phyloP scores from a whole-genome alignment of 2,797 vertebrate genomes.

The Chelidonichthys spinosus region DNA sequence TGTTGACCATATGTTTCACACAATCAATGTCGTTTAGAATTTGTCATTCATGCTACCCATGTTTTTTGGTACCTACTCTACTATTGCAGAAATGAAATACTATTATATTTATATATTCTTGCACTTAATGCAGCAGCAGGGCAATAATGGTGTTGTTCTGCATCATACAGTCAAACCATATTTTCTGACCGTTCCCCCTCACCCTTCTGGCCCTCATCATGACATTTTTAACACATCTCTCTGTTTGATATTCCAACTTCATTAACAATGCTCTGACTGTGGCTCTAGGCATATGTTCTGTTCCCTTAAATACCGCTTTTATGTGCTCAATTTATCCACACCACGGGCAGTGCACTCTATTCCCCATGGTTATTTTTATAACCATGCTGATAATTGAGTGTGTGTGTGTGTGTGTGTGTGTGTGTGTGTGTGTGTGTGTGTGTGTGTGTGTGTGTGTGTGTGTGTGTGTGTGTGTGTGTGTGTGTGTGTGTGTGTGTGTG shows the following conservation, averaged over 20 bases:
- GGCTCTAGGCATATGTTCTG: conserved; percentile 22
- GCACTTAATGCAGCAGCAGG: neutral
- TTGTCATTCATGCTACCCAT: neutral
- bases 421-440: neutral
- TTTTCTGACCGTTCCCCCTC: neutral
- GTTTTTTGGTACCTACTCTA: neutral
- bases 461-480: neutral
- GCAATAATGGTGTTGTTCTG: neutral
- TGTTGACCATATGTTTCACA: neutral
- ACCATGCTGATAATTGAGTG: too few relatives aligned
- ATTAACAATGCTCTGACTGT: conserved; percentile 3
- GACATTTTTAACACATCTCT: neutral
- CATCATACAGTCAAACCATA: neutral
- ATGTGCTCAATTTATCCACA: neutral
- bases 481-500: neutral
- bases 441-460: conserved; percentile 1
- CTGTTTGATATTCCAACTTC: conserved; percentile 14
- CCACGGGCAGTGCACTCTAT: neutral
- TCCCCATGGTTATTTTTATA: conserved; percentile 7
- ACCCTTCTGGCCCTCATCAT: neutral
- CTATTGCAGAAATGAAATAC: neutral
- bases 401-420: conserved; percentile 5
- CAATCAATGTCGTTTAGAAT: neutral
- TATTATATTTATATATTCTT: neutral
- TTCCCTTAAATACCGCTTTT: conserved; percentile 1